Evolutionary conservation across 2,113 vertebrate species (phyloP).

Genomic region (Poeciliopsis retropinna): DNA sequence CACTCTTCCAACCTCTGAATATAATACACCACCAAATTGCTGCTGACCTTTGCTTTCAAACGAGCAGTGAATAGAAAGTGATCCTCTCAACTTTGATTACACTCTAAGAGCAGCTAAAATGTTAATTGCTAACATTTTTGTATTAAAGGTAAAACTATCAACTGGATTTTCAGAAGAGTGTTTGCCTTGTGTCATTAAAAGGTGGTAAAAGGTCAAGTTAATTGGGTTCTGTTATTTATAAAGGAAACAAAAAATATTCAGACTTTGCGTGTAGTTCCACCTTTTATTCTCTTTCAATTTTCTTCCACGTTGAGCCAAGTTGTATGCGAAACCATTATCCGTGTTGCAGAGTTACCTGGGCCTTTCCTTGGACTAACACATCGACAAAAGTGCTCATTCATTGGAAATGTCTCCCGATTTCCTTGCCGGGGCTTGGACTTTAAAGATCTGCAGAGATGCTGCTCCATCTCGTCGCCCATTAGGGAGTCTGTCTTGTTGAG

Average conservation of each 20-base stretch:
- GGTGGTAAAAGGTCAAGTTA: slow-evolving; percentile 7
- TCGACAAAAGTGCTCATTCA: slow-evolving; percentile 2
- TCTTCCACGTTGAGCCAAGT: slow-evolving; percentile 11
- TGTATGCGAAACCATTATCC: slow-evolving; percentile 6
- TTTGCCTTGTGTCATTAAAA: not conserved
- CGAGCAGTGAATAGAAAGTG: not conserved
- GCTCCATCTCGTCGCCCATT: not conserved
- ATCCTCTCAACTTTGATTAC: slow-evolving; percentile 15
- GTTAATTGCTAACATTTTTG: not conserved
- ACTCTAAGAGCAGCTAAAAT: slow-evolving; percentile 11
- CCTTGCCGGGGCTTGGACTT: slow-evolving; percentile 8
- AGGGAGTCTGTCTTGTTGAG: slow-evolving; percentile 15
- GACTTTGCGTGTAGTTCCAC: not conserved
- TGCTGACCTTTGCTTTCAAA: slow-evolving; percentile 18
- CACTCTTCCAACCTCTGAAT: not conserved
- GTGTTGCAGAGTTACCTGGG: not conserved
- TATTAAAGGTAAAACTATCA: slow-evolving; percentile 9
- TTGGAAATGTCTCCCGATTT: slow-evolving; percentile 17
- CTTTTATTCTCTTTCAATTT: slow-evolving; percentile 4
- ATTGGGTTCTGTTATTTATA: not conserved
- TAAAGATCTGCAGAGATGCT: slow-evolving; percentile 1
- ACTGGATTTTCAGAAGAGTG: slow-evolving; percentile 4
- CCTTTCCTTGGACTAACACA: not conserved
- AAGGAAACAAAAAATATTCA: not conserved
- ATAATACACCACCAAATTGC: not conserved